Base-by-base conservation (phyloP, 1,140 invertebrate species). In the Stegodyphus dumicola region DNA sequence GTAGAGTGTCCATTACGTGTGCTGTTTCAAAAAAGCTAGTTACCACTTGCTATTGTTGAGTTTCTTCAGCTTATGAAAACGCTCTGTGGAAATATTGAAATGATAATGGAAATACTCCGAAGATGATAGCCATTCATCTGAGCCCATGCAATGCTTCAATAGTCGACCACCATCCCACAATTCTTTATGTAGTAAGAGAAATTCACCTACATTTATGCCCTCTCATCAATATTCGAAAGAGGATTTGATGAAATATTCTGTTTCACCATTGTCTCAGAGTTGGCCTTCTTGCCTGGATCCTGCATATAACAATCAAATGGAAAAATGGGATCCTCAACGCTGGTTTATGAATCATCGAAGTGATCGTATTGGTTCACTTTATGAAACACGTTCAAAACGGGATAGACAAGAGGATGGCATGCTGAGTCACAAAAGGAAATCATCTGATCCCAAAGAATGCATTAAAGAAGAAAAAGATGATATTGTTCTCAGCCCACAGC, bases 401-500 rank as follows among this genome's bases (percentile, higher is more conserved):
- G 89, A 90, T 70, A 83, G 90, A 85, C 79, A 76, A 91, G 94
- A 71, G 92, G 93, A 56, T 92, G 54, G 56, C 15, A 60, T 80
- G 7, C 60, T 80, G 5, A 79, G 70, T 66, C 69, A 85, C 49
- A 85, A 85, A 53, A n/a, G 83, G 10, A 86, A 76, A 18, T 80
- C 77, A 18, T 70, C 86, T 69, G 88, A 95, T 90, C 95, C 95
- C 1, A 93, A 94, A 60, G 95, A 95, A 89, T 92, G 95, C 60
- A 92, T 96, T 69, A 94, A 95, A 67, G 95, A 95, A 89, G 95
- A 96, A 89, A 94, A 94, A 89, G 95, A 95, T 90, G 94, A 94
- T 17, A 96, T 96, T 86, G 94, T 96, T 69, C 90, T 96, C 75
- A 95, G 94, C 89, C 95, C 95, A 66, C 95, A 96, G 89, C 92